A percentile compares a stretch with the other conserved stretches of the same genome.
Conservation (phyloP, 1,140 invertebrate genomes). For the Paracyclopina nana region DNA sequence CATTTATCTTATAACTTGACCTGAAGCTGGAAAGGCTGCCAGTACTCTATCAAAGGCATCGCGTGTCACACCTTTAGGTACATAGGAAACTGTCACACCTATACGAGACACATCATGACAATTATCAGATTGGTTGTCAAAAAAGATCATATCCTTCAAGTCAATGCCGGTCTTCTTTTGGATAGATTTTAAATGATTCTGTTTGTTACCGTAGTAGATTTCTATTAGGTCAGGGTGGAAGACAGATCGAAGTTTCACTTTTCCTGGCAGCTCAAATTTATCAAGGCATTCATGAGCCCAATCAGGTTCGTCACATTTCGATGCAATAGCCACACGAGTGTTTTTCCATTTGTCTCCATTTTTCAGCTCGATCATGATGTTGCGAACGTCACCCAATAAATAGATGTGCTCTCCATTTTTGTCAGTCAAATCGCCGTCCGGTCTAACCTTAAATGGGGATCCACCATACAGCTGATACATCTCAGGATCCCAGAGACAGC, state of each 20-base stretch:
- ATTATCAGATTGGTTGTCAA: not conserved
- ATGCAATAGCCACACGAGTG: not conserved
- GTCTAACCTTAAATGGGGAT: conserved; percentile 3
- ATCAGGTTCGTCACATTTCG: not conserved
- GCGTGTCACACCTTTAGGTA: not conserved
- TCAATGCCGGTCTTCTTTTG: not conserved
- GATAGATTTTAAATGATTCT: not conserved
- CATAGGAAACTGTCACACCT: not conserved
- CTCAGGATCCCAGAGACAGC: conserved; percentile 15
- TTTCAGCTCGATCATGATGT: conserved; percentile 11
- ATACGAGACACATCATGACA: not conserved
- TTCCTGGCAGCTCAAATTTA: conserved; percentile 7
- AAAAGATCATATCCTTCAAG: not conserved
- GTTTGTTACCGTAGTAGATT: conserved; percentile 10
- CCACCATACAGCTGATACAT: conserved; percentile 14
- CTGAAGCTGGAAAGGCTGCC: not conserved
- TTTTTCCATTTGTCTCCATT: not conserved
- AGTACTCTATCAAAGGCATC: not conserved
- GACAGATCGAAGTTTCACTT: not conserved
- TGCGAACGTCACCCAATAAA: conserved; percentile 4
- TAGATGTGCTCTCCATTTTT: not conserved
- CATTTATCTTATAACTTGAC: too few relatives aligned
- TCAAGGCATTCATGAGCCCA: conserved; percentile 5
- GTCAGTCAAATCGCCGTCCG: conserved; percentile 1
- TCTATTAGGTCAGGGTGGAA: conserved; percentile 7